A percentile compares a stretch with the other conserved stretches of the same genome.
These are phyloP conservation scores for Dryadula phaetusa DNA, from an alignment of 2,888 invertebrate genomes.

Conservation along the genomic window DNA sequence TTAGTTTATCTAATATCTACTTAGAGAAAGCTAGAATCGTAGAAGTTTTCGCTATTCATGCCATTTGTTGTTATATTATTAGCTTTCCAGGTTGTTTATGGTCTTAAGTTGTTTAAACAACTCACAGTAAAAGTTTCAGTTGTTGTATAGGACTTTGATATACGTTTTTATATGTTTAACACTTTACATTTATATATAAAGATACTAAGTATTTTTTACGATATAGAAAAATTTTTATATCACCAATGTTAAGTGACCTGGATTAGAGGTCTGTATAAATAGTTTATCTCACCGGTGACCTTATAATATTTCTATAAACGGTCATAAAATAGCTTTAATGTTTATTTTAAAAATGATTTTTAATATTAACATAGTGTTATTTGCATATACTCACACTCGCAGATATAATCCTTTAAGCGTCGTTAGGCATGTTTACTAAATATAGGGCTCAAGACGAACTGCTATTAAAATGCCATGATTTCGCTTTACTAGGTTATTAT, in stretches of 20 bases:
- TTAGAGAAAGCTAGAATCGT: neutral
- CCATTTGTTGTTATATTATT: slow-evolving; percentile 14
- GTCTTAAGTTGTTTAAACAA: neutral
- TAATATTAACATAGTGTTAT: too few relatives aligned
- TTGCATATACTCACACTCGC: too few relatives aligned
- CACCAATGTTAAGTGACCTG: slow-evolving; percentile 37
- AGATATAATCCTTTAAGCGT: neutral
- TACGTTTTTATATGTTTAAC: neutral
- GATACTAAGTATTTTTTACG: too few relatives aligned
- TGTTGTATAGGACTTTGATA: neutral
- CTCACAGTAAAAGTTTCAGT: slow-evolving; percentile 10
- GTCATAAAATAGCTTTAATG: too few relatives aligned
- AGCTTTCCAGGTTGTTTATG: slow-evolving; percentile 18
- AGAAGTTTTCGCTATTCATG: slow-evolving; percentile 3
- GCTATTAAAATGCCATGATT: neutral
- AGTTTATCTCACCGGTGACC: slow-evolving; percentile 20
- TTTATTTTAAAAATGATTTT: too few relatives aligned
- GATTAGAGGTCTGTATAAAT: neutral
- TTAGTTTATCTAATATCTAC: neutral
- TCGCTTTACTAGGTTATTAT: neutral
- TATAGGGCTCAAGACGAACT: neutral
- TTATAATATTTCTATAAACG: slow-evolving; percentile 9
- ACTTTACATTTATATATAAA: neutral
- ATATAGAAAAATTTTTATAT: neutral
- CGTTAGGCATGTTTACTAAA: neutral